Percentiles rank a stretch among this genome's conserved stretches.
Conservation (phyloP, 2,888 invertebrate species). For the Parnassius glacialis region DNA sequence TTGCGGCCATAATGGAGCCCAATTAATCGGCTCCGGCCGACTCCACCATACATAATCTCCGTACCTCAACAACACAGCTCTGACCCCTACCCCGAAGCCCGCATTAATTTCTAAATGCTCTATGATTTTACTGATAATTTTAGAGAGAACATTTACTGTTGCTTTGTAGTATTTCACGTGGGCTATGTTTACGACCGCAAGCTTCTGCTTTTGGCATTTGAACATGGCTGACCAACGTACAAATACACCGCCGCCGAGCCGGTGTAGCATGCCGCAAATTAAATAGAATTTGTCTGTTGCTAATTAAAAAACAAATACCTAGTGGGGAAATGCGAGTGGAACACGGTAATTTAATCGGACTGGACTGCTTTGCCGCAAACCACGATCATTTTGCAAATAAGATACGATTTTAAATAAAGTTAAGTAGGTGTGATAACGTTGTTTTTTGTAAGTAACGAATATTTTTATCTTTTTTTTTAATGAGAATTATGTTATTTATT, state of each 20-base stretch:
- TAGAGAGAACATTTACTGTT: constrained; percentile 45
- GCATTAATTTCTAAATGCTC: constrained; percentile 42
- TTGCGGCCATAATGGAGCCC: constrained; percentile 50
- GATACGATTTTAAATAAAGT: constrained; percentile 28
- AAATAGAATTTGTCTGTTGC: constrained; percentile 65
- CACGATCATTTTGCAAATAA: constrained; percentile 29
- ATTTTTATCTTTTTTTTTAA: not conserved
- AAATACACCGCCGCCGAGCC: constrained; percentile 49
- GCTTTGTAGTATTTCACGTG: constrained; percentile 47
- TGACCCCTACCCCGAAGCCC: constrained; percentile 37
- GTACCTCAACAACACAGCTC: constrained; percentile 43
- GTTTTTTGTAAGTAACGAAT: not conserved
- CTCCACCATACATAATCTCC: constrained; percentile 47
- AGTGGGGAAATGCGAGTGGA: constrained; percentile 46
- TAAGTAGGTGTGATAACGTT: not conserved
- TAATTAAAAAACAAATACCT: constrained; percentile 64
- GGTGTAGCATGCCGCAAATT: constrained; percentile 59
- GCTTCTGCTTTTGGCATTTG: constrained; percentile 66
- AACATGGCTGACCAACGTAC: constrained; percentile 54
- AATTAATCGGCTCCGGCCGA: constrained; percentile 56
- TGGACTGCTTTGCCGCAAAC: constrained; percentile 31
- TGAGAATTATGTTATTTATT: not conserved
- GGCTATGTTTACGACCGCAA: constrained; percentile 54
- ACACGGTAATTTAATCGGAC: constrained; percentile 41
- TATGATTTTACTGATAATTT: constrained; percentile 54